Percentiles rank a stretch among this genome's conserved stretches.
phyloP scores from a whole-genome alignment of 2,113 vertebrate species.

The Nothocercus nigrocapillus region DNA sequence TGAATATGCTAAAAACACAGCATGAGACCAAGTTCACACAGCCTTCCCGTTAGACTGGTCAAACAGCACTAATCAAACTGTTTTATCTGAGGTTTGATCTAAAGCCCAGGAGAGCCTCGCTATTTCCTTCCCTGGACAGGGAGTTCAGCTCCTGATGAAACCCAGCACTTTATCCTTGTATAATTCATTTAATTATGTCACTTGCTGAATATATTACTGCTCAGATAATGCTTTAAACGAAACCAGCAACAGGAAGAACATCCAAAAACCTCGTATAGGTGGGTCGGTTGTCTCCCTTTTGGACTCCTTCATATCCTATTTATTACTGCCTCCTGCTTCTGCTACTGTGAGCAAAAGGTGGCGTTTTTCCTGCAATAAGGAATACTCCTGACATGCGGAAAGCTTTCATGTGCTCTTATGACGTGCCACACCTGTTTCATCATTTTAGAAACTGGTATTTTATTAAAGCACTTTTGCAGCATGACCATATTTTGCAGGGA shows the following conservation, averaged over 20 bases:
- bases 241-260: not conserved
- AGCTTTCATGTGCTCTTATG: not conserved
- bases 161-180: not conserved
- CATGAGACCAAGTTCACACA: not conserved
- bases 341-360: not conserved
- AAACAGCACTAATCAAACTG: conserved; percentile 20
- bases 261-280: not conserved
- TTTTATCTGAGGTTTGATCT: conserved; percentile 25
- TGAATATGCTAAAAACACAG: conserved; percentile 1
- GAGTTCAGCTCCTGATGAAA: conserved; percentile 6
- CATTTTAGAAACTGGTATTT: not conserved
- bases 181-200: not conserved
- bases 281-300: not conserved
- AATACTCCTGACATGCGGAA: not conserved
- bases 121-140: not conserved
- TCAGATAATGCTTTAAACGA: not conserved
- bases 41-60: not conserved
- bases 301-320: not conserved
- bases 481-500: not conserved
- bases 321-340: not conserved
- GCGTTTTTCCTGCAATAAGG: not conserved
- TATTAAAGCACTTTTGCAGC: not conserved
- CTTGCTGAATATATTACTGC: not conserved
- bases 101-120: not conserved
- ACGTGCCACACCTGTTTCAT: not conserved